Evolutionary conservation across 2,888 invertebrate species (phyloP), one percentile per base, ranked within the genome.

Genomic region (Gastracanthus pulcherrimus): DNA sequence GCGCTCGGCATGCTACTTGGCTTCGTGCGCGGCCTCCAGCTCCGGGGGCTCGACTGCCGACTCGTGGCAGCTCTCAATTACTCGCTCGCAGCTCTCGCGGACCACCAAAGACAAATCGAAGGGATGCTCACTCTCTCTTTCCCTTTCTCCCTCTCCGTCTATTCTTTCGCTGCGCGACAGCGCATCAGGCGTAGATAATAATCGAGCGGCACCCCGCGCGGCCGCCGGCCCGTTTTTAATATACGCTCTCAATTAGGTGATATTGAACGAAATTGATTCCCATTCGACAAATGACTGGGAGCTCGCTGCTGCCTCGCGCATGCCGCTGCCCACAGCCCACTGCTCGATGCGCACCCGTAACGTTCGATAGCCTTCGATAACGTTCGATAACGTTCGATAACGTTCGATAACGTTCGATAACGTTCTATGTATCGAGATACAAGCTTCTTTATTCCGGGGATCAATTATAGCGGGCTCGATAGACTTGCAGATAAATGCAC

Each of bases 211-310:
- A 2, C n/a, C 3, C 4, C 5, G 48, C 31, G 13, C 29, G 82
- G 79, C 82, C 82, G 85, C 84, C 75, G 81, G 62, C 62, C 80
- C 16, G 83, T 60, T 83, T 82, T 85, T 84, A 83, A 84, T 85
- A 84, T 85, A 81, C 76, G 51, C 74, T 72, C 78, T 80, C 85
- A 85, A 86, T 86, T 84, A 85, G 83, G 80, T 55, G 82, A 83
- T 83, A 86, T 86, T 86, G 85, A 83, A 85, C 81, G 82, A 83
- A 85, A 86, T 86, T 86, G 84, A 86, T 85, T 85, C 84, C 80
- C 82, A 84, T 82, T 75, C 82, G 80, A n/a, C 83, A 26, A 23
- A 64, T 23, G 36, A 67, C 3, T 3, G 36, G 41, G 75, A 66
- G 34, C n/a, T n/a, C n/a, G n/a, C n/a, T n/a, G n/a, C n/a, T n/a